Evolutionary conservation across 2,888 invertebrate species (phyloP).

Genomic region (Ormia ochracea): DNA sequence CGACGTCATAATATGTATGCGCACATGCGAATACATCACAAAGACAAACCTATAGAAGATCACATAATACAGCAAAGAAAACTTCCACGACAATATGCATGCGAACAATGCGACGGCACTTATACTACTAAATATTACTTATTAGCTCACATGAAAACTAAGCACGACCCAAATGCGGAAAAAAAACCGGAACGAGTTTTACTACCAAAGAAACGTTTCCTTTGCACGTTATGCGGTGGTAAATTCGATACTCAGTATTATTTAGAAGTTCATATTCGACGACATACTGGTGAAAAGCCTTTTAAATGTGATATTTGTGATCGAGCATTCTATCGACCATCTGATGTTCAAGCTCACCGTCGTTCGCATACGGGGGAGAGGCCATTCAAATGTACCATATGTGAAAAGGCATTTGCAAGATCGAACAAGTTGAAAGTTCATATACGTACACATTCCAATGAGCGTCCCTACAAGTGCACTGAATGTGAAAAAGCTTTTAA

Average conservation of each 20-base stretch:
- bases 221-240: conserved; percentile 50
- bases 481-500: conserved; percentile 71
- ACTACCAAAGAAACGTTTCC: conserved; percentile 53
- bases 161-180: conserved; percentile 61
- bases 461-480: conserved; percentile 68
- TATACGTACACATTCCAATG: conserved; percentile 50
- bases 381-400: conserved; percentile 81
- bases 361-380: conserved; percentile 82
- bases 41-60: conserved; percentile 54
- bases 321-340: conserved; percentile 40
- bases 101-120: conserved; percentile 70
- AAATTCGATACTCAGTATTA: conserved; percentile 49
- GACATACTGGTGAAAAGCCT: conserved; percentile 58
- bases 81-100: conserved; percentile 71
- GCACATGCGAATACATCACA: conserved; percentile 77
- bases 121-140: conserved; percentile 73
- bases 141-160: conserved; percentile 70
- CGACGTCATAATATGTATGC: conserved; percentile 80
- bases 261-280: conserved; percentile 54
- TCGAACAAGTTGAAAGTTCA: conserved; percentile 64
- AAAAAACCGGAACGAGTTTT: conserved; percentile 44
- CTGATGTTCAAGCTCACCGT: conserved; percentile 80
- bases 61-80: conserved; percentile 67
- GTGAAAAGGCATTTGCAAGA: conserved; percentile 70
- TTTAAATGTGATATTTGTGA: conserved; percentile 57